phyloP scores from a whole-genome alignment of 2,888 invertebrate genomes.

The Eristalis arbustorum region DNA sequence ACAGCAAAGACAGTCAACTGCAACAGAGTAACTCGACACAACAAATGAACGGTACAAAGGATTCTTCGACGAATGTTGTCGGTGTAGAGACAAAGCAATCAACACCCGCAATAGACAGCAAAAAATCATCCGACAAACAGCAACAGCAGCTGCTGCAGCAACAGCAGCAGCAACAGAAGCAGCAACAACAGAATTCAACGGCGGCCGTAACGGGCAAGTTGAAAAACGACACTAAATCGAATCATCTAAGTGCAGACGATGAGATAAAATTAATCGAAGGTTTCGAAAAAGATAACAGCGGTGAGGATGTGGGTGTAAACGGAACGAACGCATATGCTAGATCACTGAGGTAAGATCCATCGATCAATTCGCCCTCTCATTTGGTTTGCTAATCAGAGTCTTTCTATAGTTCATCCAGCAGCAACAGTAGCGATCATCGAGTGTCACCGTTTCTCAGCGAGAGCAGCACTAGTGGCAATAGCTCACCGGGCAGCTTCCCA shows the following conservation, averaged over 20 bases:
- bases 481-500: slow-evolving; percentile 76
- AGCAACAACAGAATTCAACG: slow-evolving; percentile 79
- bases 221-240: slow-evolving; percentile 76
- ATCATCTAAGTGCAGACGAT: slow-evolving; percentile 71
- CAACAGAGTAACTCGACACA: slow-evolving; percentile 74
- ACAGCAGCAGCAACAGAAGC: slow-evolving; percentile 77
- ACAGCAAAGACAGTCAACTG: slow-evolving; percentile 71
- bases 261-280: slow-evolving; percentile 74
- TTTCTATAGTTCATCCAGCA: slow-evolving; percentile 55
- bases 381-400: background rate
- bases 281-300: slow-evolving; percentile 71
- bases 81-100: slow-evolving; percentile 56
- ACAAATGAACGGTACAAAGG: slow-evolving; percentile 67
- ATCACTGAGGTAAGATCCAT: slow-evolving; percentile 71
- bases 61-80: slow-evolving; percentile 57
- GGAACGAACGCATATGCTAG: slow-evolving; percentile 72
- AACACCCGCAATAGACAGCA: slow-evolving; percentile 64
- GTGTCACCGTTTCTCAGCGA: slow-evolving; percentile 65
- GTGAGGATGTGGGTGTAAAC: slow-evolving; percentile 59
- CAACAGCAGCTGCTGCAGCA: slow-evolving; percentile 79
- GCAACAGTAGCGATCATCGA: slow-evolving; percentile 72
- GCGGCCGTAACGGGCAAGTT: slow-evolving; percentile 81
- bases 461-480: slow-evolving; percentile 75
- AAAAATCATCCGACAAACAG: slow-evolving; percentile 71
- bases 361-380: background rate